Evolutionary conservation across 2,888 invertebrate genomes (phyloP).

Genomic region (Pristionchus arcanus): DNA sequence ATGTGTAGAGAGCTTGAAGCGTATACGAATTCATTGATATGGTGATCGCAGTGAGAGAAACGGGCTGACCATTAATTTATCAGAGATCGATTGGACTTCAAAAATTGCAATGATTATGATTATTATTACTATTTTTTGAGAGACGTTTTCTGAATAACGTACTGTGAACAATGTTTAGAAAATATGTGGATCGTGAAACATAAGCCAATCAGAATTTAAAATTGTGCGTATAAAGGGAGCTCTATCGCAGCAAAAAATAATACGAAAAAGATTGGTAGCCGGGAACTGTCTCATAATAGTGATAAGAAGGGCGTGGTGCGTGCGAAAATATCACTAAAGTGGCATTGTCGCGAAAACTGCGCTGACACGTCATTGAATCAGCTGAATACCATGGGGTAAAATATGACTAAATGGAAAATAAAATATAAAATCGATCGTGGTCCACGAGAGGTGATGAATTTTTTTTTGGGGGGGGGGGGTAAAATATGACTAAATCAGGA

Average conservation of each 20-base stretch:
- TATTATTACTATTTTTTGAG: too few species aligned
- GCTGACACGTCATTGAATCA: not conserved
- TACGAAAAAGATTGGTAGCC: not conserved
- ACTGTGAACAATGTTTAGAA: not conserved
- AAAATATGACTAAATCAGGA: too few species aligned
- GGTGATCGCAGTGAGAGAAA: too few species aligned
- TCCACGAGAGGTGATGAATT: not conserved
- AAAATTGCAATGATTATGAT: not conserved
- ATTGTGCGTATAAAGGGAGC: too few species aligned
- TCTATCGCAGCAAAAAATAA: not conserved
- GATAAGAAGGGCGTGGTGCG: not conserved
- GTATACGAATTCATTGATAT: too few species aligned
- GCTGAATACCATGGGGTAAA: not conserved
- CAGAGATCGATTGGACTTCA: not conserved
- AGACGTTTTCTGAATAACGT: not conserved
- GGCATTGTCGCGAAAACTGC: not conserved
- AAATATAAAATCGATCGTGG: not conserved
- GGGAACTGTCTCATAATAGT: not conserved
- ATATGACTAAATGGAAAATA: not conserved
- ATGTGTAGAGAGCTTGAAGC: too few species aligned
- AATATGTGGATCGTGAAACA: too few species aligned
- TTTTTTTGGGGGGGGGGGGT: too few species aligned
- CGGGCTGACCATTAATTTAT: not conserved
- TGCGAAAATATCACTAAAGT: not conserved
- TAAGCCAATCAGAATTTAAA: too few species aligned